Evolutionary conservation across 2,113 vertebrate species (phyloP), one percentile per base, ranked within the genome.

Genomic region (Romanogobio albipinnatus): DNA sequence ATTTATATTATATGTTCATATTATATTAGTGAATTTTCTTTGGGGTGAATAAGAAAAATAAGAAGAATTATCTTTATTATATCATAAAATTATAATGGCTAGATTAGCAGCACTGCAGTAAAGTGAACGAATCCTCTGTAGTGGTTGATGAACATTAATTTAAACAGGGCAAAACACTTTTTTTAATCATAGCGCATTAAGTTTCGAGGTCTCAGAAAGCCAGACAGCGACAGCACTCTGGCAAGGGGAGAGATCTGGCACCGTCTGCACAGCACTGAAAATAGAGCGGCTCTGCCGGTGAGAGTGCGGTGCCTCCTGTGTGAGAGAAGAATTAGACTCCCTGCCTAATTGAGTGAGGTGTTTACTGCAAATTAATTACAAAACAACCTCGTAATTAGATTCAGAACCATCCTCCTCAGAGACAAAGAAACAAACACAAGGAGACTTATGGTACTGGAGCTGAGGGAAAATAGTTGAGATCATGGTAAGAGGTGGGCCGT

Each of bases 321-420:
- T 29, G 39, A 61, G 43, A 51, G 81, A 5, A 71, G 84, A 77
- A 75, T 53, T 51, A 77, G 53, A 36, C 83, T 62, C 33, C 56
- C 80, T 70, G 75, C 59, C 75, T 83, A 83, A 87, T 76, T 73
- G 80, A 76, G 51, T 66, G 78, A 76, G 81, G 70, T 68, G 83
- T 73, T 84, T 83, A 83, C 80, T 66, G 59, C 83, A 83, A 83
- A 87, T 83, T 70, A 87, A 87, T 85, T 75, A 62, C 43, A 74
- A 86, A 85, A 85, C 80, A 61, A 76, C 47, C 81, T 86, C 10
- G 39, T 88, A 86, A 88, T 88, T 86, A 84, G 68, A 88, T 81
- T 83, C 58, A 75, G 81, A 84, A 70, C 58, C 64, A 26, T 75
- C 58, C 51, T 59, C 84, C 81, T 86, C 22, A 8, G 81, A 88